Base-by-base conservation (phyloP, 2,888 invertebrate genomes). In the Coenonympha arcania region DNA sequence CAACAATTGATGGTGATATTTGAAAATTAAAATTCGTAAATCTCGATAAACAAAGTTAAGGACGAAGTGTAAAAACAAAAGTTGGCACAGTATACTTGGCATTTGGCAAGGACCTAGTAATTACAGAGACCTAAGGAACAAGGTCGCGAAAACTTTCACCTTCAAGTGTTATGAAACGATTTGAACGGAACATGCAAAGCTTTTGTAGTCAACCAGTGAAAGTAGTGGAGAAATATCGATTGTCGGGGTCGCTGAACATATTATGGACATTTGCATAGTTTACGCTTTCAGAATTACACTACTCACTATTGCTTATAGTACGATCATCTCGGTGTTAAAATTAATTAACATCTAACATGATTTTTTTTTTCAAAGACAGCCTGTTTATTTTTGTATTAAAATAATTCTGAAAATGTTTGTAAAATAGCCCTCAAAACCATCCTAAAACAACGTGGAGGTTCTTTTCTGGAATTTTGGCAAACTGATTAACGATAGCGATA, bases 131-230 rank as follows among this genome's bases (percentile, higher is more conserved):
- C 49, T 61, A 53, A 37, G 56, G 58, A 60, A 58, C 69, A 76
- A 73, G 74, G 76, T 65, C 68, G 59, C 52, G 58, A 58, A 57
- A 68, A 71, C 73, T 73, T 76, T 76, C 69, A 64, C 70, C 66
- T 68, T 59, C 48, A 44, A 53, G 40, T 55, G 47, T 54, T 52
- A 46, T 54, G 44, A 49, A 60, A 39, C 52, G 28, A 31, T 46
- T 50, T 28, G 48, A 54, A 54, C 62, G 58, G 48, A 54, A 54
- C 62, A 59, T 59, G 58, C 57, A 34, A 66, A 53, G 56, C 48
- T 41, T 50, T 45, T 55, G 26, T 40, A 31, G 6, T 30, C 15
- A 46, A 41, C 30, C 26, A 48, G 48, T 46, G 50, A 52, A 48
- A 50, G 50, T 28, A 30, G 30, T 43, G 16, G 36, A 39, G 36